A percentile compares a stretch with the other conserved stretches of the same genome.
Conservation (phyloP, 2,113 vertebrate genomes). For the Dicerorhinus sumatrensis region DNA sequence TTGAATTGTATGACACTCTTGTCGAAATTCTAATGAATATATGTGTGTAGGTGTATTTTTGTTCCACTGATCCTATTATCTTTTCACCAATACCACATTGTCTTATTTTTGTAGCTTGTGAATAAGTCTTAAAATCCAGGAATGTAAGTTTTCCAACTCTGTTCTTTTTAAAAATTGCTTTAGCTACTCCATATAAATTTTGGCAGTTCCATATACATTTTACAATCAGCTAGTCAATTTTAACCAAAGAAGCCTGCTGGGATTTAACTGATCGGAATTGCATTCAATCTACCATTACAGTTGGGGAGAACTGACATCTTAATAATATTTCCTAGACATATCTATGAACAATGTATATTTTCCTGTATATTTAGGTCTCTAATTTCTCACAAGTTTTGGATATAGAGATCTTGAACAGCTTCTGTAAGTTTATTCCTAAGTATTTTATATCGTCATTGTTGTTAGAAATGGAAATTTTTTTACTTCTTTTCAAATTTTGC, state of each 20-base stretch:
- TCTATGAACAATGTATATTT: neutral
- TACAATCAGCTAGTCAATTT: neutral
- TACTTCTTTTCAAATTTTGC: slow-evolving; percentile 37
- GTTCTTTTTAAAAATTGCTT: slow-evolving; percentile 18
- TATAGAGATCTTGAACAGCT: neutral
- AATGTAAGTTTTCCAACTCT: neutral
- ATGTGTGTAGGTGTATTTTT: neutral
- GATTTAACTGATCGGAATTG: neutral
- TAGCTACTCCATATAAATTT: neutral
- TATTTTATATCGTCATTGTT: neutral
- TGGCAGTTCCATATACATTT: neutral
- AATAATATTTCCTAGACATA: neutral
- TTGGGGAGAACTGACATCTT: neutral
- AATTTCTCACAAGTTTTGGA: slow-evolving; percentile 3
- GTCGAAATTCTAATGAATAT: neutral
- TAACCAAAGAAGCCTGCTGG: neutral
- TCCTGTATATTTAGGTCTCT: neutral
- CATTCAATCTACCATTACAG: neutral
- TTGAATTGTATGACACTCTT: neutral
- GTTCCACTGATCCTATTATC: neutral
- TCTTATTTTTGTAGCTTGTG: neutral
- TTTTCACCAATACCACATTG: neutral
- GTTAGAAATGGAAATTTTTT: neutral
- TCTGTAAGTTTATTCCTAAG: neutral
- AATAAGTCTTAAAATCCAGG: neutral